A percentile compares a stretch with the other conserved stretches of the same genome.
These are phyloP conservation scores for Hyla sarda DNA, from an alignment of 2,113 vertebrate species.

Conservation along the genomic window DNA sequence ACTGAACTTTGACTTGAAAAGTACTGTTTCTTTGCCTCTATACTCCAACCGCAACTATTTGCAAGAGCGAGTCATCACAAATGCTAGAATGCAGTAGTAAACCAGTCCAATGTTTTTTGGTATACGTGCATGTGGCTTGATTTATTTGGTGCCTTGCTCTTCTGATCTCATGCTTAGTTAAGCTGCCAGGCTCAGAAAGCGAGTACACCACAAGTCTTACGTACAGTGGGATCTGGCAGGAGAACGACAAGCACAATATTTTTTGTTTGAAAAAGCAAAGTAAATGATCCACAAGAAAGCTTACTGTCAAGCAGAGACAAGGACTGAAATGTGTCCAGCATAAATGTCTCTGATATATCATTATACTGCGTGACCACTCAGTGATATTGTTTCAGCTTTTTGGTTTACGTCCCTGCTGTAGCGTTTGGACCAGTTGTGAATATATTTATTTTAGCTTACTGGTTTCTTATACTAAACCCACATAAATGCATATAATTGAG, in stretches of 20 bases:
- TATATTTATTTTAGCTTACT: conserved; percentile 42
- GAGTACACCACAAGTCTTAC: conserved; percentile 63
- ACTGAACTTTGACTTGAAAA: too few relatives aligned
- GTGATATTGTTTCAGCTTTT: conserved; percentile 61
- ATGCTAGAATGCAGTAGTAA: background rate
- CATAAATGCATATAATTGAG: background rate
- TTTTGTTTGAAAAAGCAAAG: conserved; percentile 65
- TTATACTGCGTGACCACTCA: conserved; percentile 61
- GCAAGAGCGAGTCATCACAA: too few relatives aligned
- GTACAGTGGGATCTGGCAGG: conserved; percentile 62
- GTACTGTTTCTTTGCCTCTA: too few relatives aligned
- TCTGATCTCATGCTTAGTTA: conserved; percentile 56
- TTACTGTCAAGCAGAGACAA: conserved; percentile 63
- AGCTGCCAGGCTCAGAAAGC: conserved; percentile 60
- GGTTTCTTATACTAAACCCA: conserved; percentile 11
- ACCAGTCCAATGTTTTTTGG: background rate
- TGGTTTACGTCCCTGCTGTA: conserved; percentile 56
- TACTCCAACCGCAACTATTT: too few relatives aligned
- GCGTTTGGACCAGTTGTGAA: conserved; percentile 45
- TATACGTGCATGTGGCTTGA: background rate
- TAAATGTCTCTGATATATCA: conserved; percentile 69
- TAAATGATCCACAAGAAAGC: conserved; percentile 63
- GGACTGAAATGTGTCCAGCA: conserved; percentile 69
- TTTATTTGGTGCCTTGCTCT: conserved; percentile 54
- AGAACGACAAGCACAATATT: conserved; percentile 63